Evolutionary conservation across 2,797 vertebrate species (phyloP).

Genomic region (Macrochelys suwanniensis): DNA sequence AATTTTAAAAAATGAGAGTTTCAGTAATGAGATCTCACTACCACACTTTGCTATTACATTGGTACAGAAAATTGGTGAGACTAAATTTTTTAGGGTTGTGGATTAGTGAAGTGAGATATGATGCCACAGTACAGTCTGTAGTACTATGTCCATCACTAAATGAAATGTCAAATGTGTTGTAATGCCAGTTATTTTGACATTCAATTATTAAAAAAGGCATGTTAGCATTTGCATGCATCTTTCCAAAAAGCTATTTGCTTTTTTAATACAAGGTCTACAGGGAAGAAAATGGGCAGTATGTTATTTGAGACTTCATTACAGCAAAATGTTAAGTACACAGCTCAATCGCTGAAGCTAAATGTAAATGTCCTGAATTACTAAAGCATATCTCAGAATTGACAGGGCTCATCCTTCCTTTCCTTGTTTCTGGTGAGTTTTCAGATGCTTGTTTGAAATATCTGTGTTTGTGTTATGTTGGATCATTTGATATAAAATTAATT

Average conservation of each 20-base stretch:
- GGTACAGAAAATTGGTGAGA: not conserved
- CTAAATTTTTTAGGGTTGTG: not conserved
- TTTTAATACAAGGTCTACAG: not conserved
- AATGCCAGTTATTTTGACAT: not conserved
- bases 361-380: not conserved
- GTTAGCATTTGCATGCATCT: not conserved
- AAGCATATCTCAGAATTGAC: not conserved
- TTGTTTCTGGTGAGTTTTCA: not conserved
- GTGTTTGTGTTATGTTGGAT: not conserved
- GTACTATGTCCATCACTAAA: not conserved
- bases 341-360: not conserved
- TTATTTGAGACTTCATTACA: not conserved
- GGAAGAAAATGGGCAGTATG: not conserved
- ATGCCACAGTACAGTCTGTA: not conserved
- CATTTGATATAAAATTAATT: not conserved
- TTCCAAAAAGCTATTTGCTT: not conserved
- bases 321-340: not conserved
- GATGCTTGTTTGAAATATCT: not conserved
- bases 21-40: not conserved
- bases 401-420: not conserved
- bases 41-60: not conserved
- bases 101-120: not conserved
- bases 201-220: not conserved
- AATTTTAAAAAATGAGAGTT: not conserved
- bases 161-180: not conserved